Base-by-base conservation (phyloP, 2,888 invertebrate genomes). In the Adela reaumurella region DNA sequence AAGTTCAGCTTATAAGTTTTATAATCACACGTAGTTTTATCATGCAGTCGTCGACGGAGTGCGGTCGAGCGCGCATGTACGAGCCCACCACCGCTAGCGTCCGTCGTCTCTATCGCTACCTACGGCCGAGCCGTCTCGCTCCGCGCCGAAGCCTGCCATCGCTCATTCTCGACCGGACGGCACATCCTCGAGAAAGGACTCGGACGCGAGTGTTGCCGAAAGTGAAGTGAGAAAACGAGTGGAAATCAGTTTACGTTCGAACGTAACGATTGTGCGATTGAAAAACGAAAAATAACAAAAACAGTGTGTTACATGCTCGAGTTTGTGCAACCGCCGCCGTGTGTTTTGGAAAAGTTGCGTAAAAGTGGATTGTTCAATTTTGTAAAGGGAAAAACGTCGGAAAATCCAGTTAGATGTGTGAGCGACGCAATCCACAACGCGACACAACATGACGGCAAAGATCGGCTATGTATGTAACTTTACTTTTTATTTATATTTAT, bases 361-460 rank as follows among this genome's bases (percentile, higher is more conserved):
- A 74, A 73, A 74, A 71, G 74, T 78, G 77, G 61, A 65, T 70
- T 69, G 72, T 73, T 70, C 64, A 71, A 72, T 72, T 71, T 67
- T 63, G 57, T 69, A 65, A 68, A 69, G 67, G 72, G 68, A 74
- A 69, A 67, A 62, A 68, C 59, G 70, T 68, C 62, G 76, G 63
- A 67, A 61, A 77, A 74, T 70, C 74, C 72, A 70, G 74, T 77
- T 78, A 78, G 78, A 78, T 78, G 78, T 67, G 65, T 77, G 76
- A 74, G 70, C 73, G 65, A 70, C 69, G 76, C 76, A 74, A 74
- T 73, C 70, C 76, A 77, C 74, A 78, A 78, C 77, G 74, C 73
- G 69, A 74, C 76, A 74, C 78, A 80, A 76, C 80, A 80, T 80
- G 80, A 80, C 80, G 80, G 80, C 78, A 80, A 79, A 78, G 76